These are phyloP conservation scores for Samia ricini DNA, from an alignment of 1,140 invertebrate species.

Conservation along the genomic window DNA sequence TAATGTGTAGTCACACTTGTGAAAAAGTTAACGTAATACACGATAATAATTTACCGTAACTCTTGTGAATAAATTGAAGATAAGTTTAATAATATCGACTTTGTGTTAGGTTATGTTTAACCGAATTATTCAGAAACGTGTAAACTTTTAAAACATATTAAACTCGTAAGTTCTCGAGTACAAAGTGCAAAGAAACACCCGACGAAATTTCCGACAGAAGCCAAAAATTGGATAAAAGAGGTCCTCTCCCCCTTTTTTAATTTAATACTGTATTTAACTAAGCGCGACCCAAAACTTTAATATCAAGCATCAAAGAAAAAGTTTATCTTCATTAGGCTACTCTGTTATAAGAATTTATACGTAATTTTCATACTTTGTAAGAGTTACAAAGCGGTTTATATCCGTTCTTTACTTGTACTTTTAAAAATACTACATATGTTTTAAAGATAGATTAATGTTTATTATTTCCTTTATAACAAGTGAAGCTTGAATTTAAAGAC, in stretches of 20 bases:
- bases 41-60: too few relatives aligned
- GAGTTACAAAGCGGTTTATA: background rate
- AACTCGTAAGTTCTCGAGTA: background rate
- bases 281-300: background rate
- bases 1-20: too few relatives aligned
- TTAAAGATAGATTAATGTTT: too few relatives aligned
- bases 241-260: background rate
- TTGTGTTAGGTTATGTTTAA: too few relatives aligned
- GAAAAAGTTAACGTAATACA: too few relatives aligned
- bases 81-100: too few relatives aligned
- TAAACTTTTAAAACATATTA: background rate
- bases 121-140: background rate
- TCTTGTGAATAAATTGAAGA: too few relatives aligned
- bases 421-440: too few relatives aligned
- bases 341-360: background rate
- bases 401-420: too few relatives aligned
- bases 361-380: background rate
- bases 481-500: too few relatives aligned
- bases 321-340: background rate
- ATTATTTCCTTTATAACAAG: too few relatives aligned
- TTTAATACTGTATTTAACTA: background rate
- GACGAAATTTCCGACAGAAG: background rate
- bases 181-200: background rate
- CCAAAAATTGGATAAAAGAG: background rate
- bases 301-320: background rate